These are phyloP conservation scores for Gallinago media DNA, from an alignment of 2,113 vertebrate genomes.

Conservation along the genomic window DNA sequence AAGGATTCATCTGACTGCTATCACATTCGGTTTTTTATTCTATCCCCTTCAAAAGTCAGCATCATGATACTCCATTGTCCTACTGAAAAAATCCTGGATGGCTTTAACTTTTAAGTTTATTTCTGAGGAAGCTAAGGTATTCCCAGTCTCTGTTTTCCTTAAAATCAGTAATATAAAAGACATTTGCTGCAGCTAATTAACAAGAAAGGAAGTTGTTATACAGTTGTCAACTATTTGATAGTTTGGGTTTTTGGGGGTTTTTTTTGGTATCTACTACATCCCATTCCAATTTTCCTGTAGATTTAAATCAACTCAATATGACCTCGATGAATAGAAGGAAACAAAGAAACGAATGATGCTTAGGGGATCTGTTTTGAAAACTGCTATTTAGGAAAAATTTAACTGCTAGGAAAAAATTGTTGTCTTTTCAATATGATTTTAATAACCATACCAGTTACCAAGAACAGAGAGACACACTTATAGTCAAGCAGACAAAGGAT, in stretches of 20 bases:
- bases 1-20: neutral
- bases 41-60: neutral
- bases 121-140: neutral
- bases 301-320: constrained; percentile 13
- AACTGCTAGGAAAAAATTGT: neutral
- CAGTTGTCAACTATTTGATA: neutral
- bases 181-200: neutral
- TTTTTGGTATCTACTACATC: neutral
- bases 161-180: neutral
- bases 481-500: neutral
- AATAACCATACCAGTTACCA: neutral
- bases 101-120: neutral
- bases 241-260: neutral
- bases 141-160: neutral
- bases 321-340: neutral
- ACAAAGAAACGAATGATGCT: neutral
- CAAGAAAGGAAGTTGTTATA: neutral
- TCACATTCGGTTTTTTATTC: neutral
- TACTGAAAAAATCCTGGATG: neutral
- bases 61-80: neutral
- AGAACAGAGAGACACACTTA: neutral
- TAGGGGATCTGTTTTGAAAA: neutral
- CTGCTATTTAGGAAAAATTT: neutral
- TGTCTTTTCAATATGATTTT: neutral
- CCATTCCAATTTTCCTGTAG: neutral